Evolutionary conservation across 2,888 invertebrate genomes (phyloP).

Genomic region (Galerucella calmariensis): DNA sequence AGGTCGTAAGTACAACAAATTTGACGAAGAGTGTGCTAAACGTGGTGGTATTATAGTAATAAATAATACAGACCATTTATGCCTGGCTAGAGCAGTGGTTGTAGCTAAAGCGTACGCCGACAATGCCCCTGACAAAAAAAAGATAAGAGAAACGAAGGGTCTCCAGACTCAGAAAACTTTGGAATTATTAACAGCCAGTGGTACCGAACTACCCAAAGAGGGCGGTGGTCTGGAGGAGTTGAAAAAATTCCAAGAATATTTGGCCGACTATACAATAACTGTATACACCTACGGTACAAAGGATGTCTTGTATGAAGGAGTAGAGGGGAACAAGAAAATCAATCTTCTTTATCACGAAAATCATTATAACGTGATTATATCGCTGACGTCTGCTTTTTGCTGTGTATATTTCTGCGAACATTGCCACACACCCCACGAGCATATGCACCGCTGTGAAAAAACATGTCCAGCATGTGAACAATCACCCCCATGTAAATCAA

Average conservation of each 20-base stretch:
- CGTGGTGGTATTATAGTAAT: constrained; percentile 30
- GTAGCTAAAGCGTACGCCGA: constrained; percentile 34
- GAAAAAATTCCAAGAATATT: constrained; percentile 24
- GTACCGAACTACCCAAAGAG: constrained; percentile 20
- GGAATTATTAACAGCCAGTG: constrained; percentile 10
- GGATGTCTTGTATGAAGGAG: constrained; percentile 18
- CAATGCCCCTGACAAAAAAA: constrained; percentile 33
- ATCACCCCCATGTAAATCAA: too few species aligned
- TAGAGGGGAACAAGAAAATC: too few species aligned
- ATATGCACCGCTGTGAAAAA: too few species aligned
- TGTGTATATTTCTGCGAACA: constrained; percentile 28
- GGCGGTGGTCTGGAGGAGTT: constrained; percentile 29
- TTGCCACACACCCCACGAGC: constrained; percentile 20
- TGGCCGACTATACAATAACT: constrained; percentile 23
- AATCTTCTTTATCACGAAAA: too few species aligned
- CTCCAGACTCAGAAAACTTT: constrained; percentile 22
- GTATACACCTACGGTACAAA: constrained; percentile 28
- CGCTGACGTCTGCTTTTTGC: constrained; percentile 5
- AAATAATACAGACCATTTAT: constrained; percentile 41
- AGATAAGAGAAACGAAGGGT: constrained; percentile 27
- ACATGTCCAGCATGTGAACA: too few species aligned
- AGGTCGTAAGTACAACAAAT: too few species aligned
- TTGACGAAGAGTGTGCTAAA: constrained; percentile 33
- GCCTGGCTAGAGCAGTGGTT: constrained; percentile 40
- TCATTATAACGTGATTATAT: too few species aligned